Evolutionary conservation across 2,797 vertebrate species (phyloP), one percentile per base, ranked within the genome.

Genomic region (Neosalanx taihuensis): DNA sequence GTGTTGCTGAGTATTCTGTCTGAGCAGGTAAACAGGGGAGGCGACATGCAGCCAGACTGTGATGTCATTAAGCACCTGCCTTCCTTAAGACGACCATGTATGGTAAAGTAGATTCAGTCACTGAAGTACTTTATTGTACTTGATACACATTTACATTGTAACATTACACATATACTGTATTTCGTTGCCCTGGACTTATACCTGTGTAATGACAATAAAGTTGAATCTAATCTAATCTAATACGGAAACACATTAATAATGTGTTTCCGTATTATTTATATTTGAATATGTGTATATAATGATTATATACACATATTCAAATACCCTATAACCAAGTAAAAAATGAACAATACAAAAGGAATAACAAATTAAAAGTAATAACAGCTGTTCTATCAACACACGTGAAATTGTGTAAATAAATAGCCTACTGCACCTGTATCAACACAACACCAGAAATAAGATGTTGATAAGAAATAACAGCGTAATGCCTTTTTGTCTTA

Each of bases 41-140:
- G 20, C 15, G 35, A 46, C 35, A 65, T n/a, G 41, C 20, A 63
- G 61, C 29, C 29, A 62, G 60, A 64, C n/a, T 51, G 64, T 51
- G 41, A 67, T 6, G 62, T 33, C 26, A 53, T 26, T 7, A 56
- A 53, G 65, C n/a, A 9, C 15, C 7, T 6, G 17, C 23, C 12
- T 46, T 65, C 37, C 12, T 6, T 62, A 62, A 62, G 60, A 62
- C 30, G 13, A 18, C 60, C 6, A 46, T 46, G 41, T 46, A 46
- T 46, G 41, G 41, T 46, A 46, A 46, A 46, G 23, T 6, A 31
- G 13, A 18, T 6, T 4, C n/a, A 23, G 62, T 9, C 15, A 37
- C 13, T 37, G 10, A 20, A 5, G 20, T 3, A 6, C 33, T 64
- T 64, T 63, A 63, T 33, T 63, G 13, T 49, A 13, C 26, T 7